Evolutionary conservation across 1,140 invertebrate genomes (phyloP).

Genomic region (Glomeris maerens): DNA sequence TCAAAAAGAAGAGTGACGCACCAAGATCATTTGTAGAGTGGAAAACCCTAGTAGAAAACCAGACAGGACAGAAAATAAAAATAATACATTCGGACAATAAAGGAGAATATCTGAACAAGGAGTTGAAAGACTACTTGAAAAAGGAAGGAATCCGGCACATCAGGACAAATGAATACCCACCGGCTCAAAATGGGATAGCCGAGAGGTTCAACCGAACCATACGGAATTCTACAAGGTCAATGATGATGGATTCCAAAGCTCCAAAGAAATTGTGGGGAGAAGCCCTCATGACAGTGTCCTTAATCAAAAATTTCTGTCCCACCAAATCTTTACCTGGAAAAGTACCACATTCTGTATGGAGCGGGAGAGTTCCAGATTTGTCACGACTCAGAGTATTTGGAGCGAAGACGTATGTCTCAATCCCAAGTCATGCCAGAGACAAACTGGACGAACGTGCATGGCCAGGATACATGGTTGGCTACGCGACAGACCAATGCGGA

Average conservation of each 20-base stretch:
- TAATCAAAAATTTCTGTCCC: no score
- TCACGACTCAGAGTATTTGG: constrained; percentile 4
- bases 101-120: no score
- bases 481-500: constrained; percentile 3
- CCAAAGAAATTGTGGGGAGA: constrained; percentile 10
- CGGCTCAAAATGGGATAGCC: constrained; percentile 21
- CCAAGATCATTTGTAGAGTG: no score
- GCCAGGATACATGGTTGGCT: constrained; percentile 6
- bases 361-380: constrained; percentile 1
- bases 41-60: no score
- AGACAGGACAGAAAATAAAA: no score
- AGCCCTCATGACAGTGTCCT: no score
- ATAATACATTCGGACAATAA: no score
- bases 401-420: constrained; percentile 6
- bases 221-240: constrained; percentile 13
- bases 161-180: constrained; percentile 16
- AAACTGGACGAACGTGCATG: constrained; percentile 15
- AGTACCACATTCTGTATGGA: constrained; percentile 12
- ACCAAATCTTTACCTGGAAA: constrained; percentile 3
- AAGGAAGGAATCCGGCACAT: constrained; percentile 19
- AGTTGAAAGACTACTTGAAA: no score
- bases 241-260: constrained; percentile 18
- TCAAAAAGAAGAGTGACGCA: no score
- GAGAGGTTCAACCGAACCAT: constrained; percentile 19
- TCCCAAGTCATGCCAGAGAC: constrained; percentile 12